Evolutionary conservation across 2,888 invertebrate genomes (phyloP).

Genomic region (Tetropium fuscum): DNA sequence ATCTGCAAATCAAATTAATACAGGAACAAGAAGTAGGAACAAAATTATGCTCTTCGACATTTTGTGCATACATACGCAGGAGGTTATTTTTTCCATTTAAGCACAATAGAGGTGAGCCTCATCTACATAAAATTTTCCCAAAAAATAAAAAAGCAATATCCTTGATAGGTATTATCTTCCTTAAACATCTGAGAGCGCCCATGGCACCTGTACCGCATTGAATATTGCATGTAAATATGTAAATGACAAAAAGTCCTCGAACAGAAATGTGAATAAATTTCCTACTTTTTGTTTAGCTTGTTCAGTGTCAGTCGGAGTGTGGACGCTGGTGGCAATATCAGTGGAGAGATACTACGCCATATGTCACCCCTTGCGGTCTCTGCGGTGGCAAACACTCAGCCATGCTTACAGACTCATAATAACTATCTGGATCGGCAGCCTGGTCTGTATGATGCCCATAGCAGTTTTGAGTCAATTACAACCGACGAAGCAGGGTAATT

Average conservation of each 20-base stretch:
- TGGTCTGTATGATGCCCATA: constrained; percentile 75
- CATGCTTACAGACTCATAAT: constrained; percentile 80
- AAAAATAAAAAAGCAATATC: too few relatives aligned
- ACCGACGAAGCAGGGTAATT: constrained; percentile 65
- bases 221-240: too few relatives aligned
- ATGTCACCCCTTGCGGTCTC: constrained; percentile 79
- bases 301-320: constrained; percentile 81
- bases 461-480: constrained; percentile 71
- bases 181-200: too few relatives aligned
- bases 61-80: too few relatives aligned
- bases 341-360: constrained; percentile 85
- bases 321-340: constrained; percentile 83
- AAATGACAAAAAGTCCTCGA: not conserved
- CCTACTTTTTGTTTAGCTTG: constrained; percentile 70
- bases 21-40: too few relatives aligned
- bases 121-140: too few relatives aligned
- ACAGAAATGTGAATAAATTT: not conserved
- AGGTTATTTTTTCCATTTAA: too few relatives aligned
- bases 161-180: too few relatives aligned
- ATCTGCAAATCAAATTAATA: too few relatives aligned
- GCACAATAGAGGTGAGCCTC: too few relatives aligned
- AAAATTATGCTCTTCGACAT: too few relatives aligned
- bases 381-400: constrained; percentile 80
- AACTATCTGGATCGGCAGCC: constrained; percentile 75
- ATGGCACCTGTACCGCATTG: too few relatives aligned